Evolutionary conservation across 2,888 invertebrate genomes (phyloP).

Genomic region (Catocala fraxini): DNA sequence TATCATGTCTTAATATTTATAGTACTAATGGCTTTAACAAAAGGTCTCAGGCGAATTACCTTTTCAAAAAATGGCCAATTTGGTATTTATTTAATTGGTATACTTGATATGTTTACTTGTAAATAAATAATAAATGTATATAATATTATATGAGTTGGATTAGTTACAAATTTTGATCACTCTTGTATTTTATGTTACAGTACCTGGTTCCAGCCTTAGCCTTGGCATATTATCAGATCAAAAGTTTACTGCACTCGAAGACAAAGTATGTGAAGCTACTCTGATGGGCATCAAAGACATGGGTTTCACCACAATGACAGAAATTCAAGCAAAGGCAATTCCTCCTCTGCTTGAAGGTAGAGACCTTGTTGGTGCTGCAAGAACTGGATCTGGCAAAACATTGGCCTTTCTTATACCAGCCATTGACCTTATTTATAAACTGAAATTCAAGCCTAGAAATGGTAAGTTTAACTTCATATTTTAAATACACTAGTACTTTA

Average conservation of each 20-base stretch:
- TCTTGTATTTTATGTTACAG: conserved; percentile 67
- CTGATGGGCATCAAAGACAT: conserved; percentile 95
- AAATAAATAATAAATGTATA: no score
- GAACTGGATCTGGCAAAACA: conserved; percentile 99
- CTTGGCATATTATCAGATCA: conserved; percentile 89
- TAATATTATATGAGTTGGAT: no score
- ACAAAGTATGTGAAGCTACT: conserved; percentile 93
- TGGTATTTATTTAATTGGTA: no score
- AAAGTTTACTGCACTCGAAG: conserved; percentile 87
- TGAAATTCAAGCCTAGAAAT: conserved; percentile 97
- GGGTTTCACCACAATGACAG: conserved; percentile 98
- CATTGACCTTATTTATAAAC: conserved; percentile 96
- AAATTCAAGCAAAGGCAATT: conserved; percentile 97
- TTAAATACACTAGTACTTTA: background rate
- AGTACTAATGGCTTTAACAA: no score
- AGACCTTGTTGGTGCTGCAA: conserved; percentile 97
- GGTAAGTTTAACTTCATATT: conserved; percentile 86
- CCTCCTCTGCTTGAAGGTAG: conserved; percentile 96
- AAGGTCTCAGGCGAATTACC: no score
- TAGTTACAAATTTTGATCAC: background rate
- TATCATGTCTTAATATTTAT: no score
- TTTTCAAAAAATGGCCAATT: no score
- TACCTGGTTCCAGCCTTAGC: conserved; percentile 89
- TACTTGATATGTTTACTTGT: no score
- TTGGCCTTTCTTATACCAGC: conserved; percentile 98